Base-by-base conservation (phyloP, 2,113 vertebrate genomes). In the Protobothrops flavoviridis region DNA sequence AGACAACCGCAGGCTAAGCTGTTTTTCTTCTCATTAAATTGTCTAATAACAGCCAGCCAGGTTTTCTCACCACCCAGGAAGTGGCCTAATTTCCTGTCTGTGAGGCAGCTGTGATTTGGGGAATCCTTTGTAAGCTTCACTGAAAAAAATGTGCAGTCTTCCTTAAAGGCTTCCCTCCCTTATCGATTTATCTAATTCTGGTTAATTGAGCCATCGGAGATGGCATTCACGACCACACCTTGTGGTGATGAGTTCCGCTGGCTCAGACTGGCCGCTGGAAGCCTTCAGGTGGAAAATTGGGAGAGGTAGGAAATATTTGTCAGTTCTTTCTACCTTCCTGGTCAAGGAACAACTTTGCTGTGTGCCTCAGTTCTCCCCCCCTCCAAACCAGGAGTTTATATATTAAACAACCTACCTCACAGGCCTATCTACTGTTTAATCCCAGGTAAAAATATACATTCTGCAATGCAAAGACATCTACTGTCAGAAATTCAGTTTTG, bases 281-380 rank as follows among this genome's bases (percentile, higher is more conserved):
- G 69, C 48, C 94, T 93, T 48, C 0, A 20, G 15, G 5, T 20
- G 39, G 39, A 9, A 92, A 87, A 89, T 92, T 69, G 48, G 0
- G 87, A 88, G 74, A 91, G 89, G 94, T 91, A 61, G 3, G 87
- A 94, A 53, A 88, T 90, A 3, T 88, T 11, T 95, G 0, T 50
- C 15, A 20, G 55, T 56, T 56, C 4, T 50, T 50, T 20, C 17
- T 20, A 56, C 55, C 10, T 1, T n/a, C 2, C 64, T 85, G 20
- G 90, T 92, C 64, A 94, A 23, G 85, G n/a, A 48, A 88, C 94
- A 90, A 96, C 91, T 87, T 92, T 56, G 85, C 92, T 88, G 92
- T 92, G 96, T 95, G 94, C 96, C 97, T 96, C 91, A 4, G 74
- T 95, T 95, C 91, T 43, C 23, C 55, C 33, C 6, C 48, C 45